Base-by-base conservation (phyloP, 2,888 invertebrate species). In the Strigamia transsilvanica region DNA sequence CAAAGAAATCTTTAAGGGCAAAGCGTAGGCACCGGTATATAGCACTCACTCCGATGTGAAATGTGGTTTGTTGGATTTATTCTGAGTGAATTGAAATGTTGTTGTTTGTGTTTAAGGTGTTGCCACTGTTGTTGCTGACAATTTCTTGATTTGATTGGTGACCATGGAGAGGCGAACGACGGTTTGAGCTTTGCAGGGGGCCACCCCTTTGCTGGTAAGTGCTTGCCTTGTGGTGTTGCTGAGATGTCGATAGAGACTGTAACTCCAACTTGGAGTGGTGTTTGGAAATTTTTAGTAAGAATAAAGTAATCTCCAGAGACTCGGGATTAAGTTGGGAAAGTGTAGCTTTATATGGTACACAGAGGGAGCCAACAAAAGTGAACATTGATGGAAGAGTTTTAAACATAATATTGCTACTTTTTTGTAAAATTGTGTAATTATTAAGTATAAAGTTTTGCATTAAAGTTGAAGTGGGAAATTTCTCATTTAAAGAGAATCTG, bases 241-340 rank as follows among this genome's bases (percentile, higher is more conserved):
- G 61, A 66, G 61, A 66, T 66, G 61, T 66, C 61, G 61, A 66
- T 66, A 21, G 61, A 66, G 61, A 66, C 13, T 66, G 61, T 66
- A 66, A 66, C 18, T 66, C 21, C 23, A 23, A 23, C n/a, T 66
- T 66, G 61, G 61, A 66, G 61, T 66, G 61, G 21, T 66, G 23
- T 23, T 66, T n/a, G 61, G 61, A 23, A 66, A 66, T 66, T 66
- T 66, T 46, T 38, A 51, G 51, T 51, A 66, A 66, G 61, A n/a
- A 46, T 46, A 46, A 46, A 46, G 46, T 46, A 46, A 46, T 46
- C 46, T 46, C 46, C n/a, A 13, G 61, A 66, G 61, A 1, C 21
- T 23, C 18, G 61, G 61, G 61, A 66, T 66, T 66, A 66, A 66
- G 61, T 66, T 66, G 9, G 61, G 46, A 46, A 66, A 21, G 61